Evolutionary conservation across 2,888 invertebrate species (phyloP), one percentile per base, ranked within the genome.

Genomic region (Melanostoma mellinum): DNA sequence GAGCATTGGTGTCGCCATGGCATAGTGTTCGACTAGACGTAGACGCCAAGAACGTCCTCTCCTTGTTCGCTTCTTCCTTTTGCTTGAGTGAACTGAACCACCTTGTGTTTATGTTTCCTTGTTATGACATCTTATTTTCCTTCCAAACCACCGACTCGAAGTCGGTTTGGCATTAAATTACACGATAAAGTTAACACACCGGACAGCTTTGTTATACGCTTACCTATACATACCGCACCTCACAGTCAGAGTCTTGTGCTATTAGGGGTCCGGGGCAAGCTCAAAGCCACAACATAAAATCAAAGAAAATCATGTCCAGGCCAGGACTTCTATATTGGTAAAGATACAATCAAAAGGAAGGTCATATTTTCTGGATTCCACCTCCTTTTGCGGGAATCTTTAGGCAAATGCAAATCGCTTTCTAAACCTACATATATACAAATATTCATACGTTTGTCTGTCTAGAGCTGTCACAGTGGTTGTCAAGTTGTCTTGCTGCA

Each of bases 61-160:
- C 72, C 65, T 6, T 46, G 33, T 8, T 36, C 46, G 8, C 20
- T 3, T 40, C 2, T 5, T 20, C 30, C 20, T 30, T 32, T 30
- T 32, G 9, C 52, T 4, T 33, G 4, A 3, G 8, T 9, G 3
- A 32, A 63, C 50, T 58, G 63, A 82, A 78, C 63, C 74, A 55
- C 33, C 46, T 60, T 53, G 53, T 84, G 79, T 74, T 84, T 84
- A 79, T 78, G 78, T 71, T 84, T 84, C 79, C 82, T 71, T 84
- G 82, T 79, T 84, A 79, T 84, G 82, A 84, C 82, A 78, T 79
- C 79, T 84, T 78, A 84, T 84, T 84, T 84, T 77, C 67, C 61
- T 40, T 61, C 32, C 4, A 30, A 38, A 46, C 44, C 60, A 33
- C 36, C 10, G 44, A 32, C 65, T 36, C n/a, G 36, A 61, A 33